Evolutionary conservation across 2,113 vertebrate species (phyloP).

Genomic region (Ivindomyrus marchei): DNA sequence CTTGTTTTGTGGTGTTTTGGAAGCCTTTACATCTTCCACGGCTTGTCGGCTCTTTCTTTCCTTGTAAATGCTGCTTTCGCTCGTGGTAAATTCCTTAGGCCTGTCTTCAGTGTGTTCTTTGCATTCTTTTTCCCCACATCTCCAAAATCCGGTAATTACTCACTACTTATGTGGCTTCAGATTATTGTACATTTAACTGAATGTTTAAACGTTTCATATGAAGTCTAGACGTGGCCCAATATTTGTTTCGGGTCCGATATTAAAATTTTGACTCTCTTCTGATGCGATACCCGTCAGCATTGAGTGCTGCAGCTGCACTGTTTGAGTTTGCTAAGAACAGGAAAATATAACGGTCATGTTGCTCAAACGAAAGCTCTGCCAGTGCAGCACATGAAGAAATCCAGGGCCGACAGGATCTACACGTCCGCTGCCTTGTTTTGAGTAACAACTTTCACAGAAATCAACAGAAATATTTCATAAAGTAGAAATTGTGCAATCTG

Average conservation of each 20-base stretch:
- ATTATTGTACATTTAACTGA: neutral
- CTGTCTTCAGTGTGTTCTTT: neutral
- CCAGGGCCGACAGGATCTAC: neutral
- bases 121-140: neutral
- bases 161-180: neutral
- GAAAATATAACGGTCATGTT: neutral
- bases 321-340: neutral
- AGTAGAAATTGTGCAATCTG: neutral
- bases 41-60: neutral
- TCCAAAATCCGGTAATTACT: neutral
- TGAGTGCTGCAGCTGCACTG: neutral
- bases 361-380: neutral
- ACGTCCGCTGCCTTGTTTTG: neutral
- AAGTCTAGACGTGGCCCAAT: neutral
- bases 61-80: neutral
- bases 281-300: neutral
- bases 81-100: neutral
- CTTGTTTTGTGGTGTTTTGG: neutral
- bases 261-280: neutral
- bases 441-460: neutral
- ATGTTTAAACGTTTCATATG: neutral
- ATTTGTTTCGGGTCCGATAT: neutral
- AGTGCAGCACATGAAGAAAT: neutral
- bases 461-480: neutral
- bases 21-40: neutral